These are phyloP conservation scores for Aleadryas rufinucha DNA, from an alignment of 2,113 vertebrate species.

Conservation along the genomic window DNA sequence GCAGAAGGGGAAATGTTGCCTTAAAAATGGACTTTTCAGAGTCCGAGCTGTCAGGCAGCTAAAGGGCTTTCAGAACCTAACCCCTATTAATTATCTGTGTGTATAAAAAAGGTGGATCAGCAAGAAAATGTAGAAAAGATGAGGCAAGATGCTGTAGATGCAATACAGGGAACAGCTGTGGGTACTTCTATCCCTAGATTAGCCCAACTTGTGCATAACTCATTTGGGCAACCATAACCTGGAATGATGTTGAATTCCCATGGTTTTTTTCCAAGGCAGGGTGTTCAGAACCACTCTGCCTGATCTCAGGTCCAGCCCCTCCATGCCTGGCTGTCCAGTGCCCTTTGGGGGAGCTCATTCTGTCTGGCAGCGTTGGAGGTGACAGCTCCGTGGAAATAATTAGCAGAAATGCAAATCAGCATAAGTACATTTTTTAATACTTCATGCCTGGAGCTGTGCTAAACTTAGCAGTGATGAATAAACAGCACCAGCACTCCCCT, in stretches of 20 bases:
- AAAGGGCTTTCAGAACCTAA: background rate
- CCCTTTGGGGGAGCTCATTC: background rate
- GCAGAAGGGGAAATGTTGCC: background rate
- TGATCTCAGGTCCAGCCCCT: background rate
- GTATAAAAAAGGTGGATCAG: background rate
- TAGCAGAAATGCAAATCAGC: constrained; percentile 31
- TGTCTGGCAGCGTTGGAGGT: background rate
- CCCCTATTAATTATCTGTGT: background rate
- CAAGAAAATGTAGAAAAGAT: background rate
- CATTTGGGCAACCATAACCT: background rate
- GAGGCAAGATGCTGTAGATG: background rate
- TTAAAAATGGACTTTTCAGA: background rate
- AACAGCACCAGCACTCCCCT: background rate
- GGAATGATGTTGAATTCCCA: background rate
- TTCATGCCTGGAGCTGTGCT: background rate
- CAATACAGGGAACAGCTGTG: background rate
- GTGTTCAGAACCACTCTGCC: background rate
- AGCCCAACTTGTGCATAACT: background rate
- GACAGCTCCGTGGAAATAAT: background rate
- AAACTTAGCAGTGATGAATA: constrained; percentile 26
- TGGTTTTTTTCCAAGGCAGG: background rate
- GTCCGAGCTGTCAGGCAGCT: background rate
- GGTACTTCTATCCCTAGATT: background rate
- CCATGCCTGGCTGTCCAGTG: background rate
- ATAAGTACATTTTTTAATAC: background rate